Evolutionary conservation across 2,797 vertebrate species (phyloP).

Genomic region (Poecilia velifera): DNA sequence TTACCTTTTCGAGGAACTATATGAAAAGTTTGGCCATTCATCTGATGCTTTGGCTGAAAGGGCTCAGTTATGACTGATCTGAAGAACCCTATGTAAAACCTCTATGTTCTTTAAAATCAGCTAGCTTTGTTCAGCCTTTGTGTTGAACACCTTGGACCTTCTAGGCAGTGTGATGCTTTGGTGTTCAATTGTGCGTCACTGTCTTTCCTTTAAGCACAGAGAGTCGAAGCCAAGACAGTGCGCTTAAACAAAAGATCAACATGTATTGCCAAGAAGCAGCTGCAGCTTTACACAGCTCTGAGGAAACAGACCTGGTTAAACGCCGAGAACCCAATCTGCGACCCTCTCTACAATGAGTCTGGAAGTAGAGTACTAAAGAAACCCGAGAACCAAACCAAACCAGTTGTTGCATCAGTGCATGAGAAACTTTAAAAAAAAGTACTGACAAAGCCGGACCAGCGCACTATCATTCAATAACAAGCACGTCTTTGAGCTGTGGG

Average conservation of each 20-base stretch:
- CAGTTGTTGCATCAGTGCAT: slow-evolving; percentile 19
- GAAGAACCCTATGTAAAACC: not conserved
- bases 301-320: slow-evolving; percentile 31
- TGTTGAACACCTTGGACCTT: not conserved
- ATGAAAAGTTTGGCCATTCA: not conserved
- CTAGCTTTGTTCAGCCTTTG: not conserved
- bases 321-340: slow-evolving; percentile 24
- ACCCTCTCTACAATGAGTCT: slow-evolving; percentile 27
- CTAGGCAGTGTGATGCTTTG: slow-evolving; percentile 2
- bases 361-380: slow-evolving; percentile 52
- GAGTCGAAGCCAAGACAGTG: not conserved
- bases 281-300: slow-evolving; percentile 36
- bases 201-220: slow-evolving; percentile 29
- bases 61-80: not conserved
- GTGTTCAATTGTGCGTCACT: slow-evolving; percentile 16
- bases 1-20: not conserved
- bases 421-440: not conserved
- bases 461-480: not conserved
- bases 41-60: not conserved
- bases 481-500: not conserved
- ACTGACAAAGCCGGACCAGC: not conserved
- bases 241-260: slow-evolving; percentile 9
- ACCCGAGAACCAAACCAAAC: slow-evolving; percentile 29
- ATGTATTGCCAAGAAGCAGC: slow-evolving; percentile 21
- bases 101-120: not conserved